Base-by-base conservation (phyloP, 2,888 invertebrate genomes). In the Chrysolina oricalcia region DNA sequence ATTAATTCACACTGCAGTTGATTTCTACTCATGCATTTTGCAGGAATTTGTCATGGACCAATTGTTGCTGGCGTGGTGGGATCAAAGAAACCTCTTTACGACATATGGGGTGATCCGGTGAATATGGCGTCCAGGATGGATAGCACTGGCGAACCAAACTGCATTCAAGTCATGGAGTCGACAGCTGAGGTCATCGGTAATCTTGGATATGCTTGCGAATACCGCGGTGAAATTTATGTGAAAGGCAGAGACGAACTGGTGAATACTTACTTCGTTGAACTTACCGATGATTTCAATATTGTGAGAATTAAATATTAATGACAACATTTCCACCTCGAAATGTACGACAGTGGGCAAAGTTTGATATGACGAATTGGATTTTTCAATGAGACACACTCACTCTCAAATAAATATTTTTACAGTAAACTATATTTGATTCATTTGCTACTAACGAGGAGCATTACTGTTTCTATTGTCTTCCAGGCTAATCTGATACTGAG, bases 81-180 rank as follows among this genome's bases (percentile, higher is more conserved):
- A 0, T 96, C 96, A 0, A 93, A 95, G 77, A 98, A 98, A 86
- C 98, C 98, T 0, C 91, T 97, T 63, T 98, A 98, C 87, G 98
- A 98, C 87, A 97, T 98, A 85, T 98, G 98, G 98, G 98, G 98
- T 0, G 96, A 98, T 88, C 95, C 98, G 0, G 98, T 98, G 0
- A 98, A 98, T 88, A 95, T 98, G 92, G 97, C 98, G 3, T 97
- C 97, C 0, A 91, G 98, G 84, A 97, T 98, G 97, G 98, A 98
- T 86, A 96, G 96, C 0, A 96, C 96, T 1, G 98, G 98, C 9
- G 90, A 93, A 79, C 91, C 93, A 1, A 78, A 77, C 48, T 75
- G 72, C 21, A 78, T 85, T 48, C 84, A 85, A 70, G 92, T 94
- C 0, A 94, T 95, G 35, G 92, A 93, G 85, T 92, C 93, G 69